phyloP scores from a whole-genome alignment of 2,113 vertebrate species.

The Polyodon spathula region DNA sequence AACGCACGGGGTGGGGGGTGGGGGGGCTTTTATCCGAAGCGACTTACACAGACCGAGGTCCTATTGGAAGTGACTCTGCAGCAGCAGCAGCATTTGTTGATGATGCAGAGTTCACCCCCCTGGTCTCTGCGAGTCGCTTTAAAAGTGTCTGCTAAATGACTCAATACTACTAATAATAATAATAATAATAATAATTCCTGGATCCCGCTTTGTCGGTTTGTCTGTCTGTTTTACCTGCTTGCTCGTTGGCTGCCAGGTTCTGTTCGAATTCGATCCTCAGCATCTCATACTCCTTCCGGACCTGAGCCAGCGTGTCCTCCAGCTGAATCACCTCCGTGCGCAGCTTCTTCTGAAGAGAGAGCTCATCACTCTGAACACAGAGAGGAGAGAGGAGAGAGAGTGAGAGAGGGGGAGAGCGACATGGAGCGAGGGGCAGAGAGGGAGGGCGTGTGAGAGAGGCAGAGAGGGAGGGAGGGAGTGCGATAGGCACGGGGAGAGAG shows the following conservation, averaged over 20 bases:
- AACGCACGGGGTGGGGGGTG: background rate
- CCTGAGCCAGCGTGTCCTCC: constrained; percentile 84
- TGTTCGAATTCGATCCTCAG: constrained; percentile 90
- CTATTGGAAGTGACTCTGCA: background rate
- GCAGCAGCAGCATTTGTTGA: no score
- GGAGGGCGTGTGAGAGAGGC: no score
- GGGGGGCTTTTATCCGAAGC: no score
- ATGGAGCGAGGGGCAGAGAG: no score
- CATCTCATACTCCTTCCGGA: constrained; percentile 93
- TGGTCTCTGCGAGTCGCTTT: no score
- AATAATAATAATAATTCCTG: no score
- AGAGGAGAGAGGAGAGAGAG: background rate
- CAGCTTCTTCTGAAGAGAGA: constrained; percentile 86
- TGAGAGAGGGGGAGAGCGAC: background rate
- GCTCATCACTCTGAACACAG: constrained; percentile 72
- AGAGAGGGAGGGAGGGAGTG: no score
- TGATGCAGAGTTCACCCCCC: no score
- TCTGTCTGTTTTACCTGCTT: constrained; percentile 82
- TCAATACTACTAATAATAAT: no score
- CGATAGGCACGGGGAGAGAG: no score
- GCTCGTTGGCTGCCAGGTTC: constrained; percentile 88
- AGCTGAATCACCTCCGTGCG: constrained; percentile 88
- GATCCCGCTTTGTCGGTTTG: no score
- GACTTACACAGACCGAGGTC: background rate
- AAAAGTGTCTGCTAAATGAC: no score